Percentiles rank a stretch among this genome's conserved stretches.
These are phyloP conservation scores for Lytechinus variegatus DNA, from an alignment of 35 echinoderm and acorn worm genomes.

Conservation along the genomic window DNA sequence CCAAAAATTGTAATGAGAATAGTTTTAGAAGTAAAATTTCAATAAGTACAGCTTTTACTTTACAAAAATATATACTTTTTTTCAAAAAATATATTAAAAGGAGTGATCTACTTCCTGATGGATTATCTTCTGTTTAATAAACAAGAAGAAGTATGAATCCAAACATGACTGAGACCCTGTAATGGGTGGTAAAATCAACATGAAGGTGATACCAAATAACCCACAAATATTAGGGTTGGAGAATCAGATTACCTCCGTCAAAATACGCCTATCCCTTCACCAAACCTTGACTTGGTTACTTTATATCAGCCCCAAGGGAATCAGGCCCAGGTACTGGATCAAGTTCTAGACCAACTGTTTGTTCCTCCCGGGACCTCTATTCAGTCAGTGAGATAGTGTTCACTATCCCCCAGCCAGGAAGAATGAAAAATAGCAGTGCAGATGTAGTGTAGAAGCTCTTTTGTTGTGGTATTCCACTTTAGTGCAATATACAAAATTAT, in stretches of 20 bases:
- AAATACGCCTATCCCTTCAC: neutral
- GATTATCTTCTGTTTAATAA: neutral
- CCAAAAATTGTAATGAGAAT: no score
- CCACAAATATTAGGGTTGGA: neutral
- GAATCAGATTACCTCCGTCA: constrained; percentile 2
- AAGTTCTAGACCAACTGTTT: constrained; percentile 18
- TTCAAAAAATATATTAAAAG: neutral
- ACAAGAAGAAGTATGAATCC: neutral
- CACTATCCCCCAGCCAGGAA: neutral
- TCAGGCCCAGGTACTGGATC: neutral
- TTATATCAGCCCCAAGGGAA: constrained; percentile 1
- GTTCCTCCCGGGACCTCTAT: neutral
- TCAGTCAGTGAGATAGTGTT: neutral
- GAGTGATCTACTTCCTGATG: neutral
- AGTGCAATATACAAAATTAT: neutral
- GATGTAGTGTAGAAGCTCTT: neutral
- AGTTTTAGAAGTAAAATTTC: no score
- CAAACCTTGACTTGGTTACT: constrained; percentile 13
- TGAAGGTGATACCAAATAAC: neutral
- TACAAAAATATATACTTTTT: no score
- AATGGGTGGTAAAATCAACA: constrained; percentile 4
- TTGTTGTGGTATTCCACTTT: neutral
- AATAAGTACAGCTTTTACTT: no score
- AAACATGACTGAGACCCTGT: neutral
- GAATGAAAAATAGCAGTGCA: neutral